These are phyloP conservation scores for Stratiomys singularior DNA, from an alignment of 2,888 invertebrate species.

Conservation along the genomic window DNA sequence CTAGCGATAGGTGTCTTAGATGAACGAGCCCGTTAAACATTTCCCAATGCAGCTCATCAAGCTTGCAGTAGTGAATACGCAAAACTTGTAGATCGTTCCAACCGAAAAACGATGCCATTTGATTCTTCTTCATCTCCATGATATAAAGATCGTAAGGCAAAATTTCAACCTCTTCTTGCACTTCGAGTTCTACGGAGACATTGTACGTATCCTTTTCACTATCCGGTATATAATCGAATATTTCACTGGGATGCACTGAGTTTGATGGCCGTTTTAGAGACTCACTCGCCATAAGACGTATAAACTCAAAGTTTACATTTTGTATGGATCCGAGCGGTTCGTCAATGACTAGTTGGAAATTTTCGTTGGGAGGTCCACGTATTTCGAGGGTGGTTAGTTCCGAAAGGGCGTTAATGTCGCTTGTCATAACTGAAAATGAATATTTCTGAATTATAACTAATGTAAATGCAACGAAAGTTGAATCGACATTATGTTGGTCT, in stretches of 20 bases:
- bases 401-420: slow-evolving; percentile 59
- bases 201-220: slow-evolving; percentile 57
- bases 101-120: slow-evolving; percentile 63
- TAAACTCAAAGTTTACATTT: slow-evolving; percentile 69
- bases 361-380: slow-evolving; percentile 68
- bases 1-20: slow-evolving; percentile 72
- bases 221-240: slow-evolving; percentile 63
- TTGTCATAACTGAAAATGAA: slow-evolving; percentile 59
- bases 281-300: slow-evolving; percentile 65
- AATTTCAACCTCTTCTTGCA: slow-evolving; percentile 67
- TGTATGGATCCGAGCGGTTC: slow-evolving; percentile 65
- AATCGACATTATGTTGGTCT: background rate
- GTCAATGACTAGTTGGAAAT: slow-evolving; percentile 67
- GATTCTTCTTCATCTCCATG: slow-evolving; percentile 67
- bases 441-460: too few relatives aligned
- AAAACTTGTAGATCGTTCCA: slow-evolving; percentile 69
- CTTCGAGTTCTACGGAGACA: slow-evolving; percentile 55
- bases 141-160: slow-evolving; percentile 74
- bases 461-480: background rate
- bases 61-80: slow-evolving; percentile 70
- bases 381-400: slow-evolving; percentile 71
- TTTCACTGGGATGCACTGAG: slow-evolving; percentile 61
- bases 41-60: slow-evolving; percentile 74
- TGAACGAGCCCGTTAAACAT: slow-evolving; percentile 74
- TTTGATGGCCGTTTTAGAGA: slow-evolving; percentile 59